phyloP scores from a whole-genome alignment of 2,113 vertebrate species.

The Carassius carassius region DNA sequence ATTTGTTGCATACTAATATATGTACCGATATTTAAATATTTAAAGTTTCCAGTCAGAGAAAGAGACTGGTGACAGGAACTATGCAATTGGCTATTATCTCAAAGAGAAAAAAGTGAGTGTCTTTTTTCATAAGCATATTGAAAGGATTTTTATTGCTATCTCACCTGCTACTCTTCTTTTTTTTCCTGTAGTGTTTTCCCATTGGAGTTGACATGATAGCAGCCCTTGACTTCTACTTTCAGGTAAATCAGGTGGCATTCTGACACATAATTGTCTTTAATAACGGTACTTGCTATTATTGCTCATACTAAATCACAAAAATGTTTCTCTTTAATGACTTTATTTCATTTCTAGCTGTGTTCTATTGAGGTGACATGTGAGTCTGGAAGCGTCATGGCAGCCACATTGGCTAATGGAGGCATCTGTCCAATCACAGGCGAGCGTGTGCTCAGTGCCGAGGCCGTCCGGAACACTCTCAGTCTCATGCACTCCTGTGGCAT shows the following conservation, averaged over 20 bases:
- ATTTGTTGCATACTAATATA: not conserved
- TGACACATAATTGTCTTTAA: not conserved
- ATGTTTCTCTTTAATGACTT: not conserved
- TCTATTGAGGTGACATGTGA: slow-evolving; percentile 88
- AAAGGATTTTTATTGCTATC: not conserved
- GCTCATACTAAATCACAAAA: not conserved
- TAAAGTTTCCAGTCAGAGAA: slow-evolving; percentile 81
- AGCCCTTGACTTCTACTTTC: slow-evolving; percentile 89
- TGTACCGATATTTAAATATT: not conserved
- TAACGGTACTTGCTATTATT: not conserved
- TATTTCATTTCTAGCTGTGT: slow-evolving; percentile 75
- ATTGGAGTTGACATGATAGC: slow-evolving; percentile 82
- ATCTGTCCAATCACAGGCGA: slow-evolving; percentile 90
- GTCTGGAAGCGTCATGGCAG: slow-evolving; percentile 87
- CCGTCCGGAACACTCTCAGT: slow-evolving; percentile 88
- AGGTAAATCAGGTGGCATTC: slow-evolving; percentile 70
- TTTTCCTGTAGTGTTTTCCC: slow-evolving; percentile 81
- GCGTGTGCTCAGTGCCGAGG: slow-evolving; percentile 82
- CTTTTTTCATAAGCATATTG: not conserved
- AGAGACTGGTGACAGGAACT: slow-evolving; percentile 80
- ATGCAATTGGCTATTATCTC: slow-evolving; percentile 87
- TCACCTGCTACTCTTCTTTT: not conserved
- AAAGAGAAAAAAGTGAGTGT: slow-evolving; percentile 85
- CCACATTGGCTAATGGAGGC: slow-evolving; percentile 88
- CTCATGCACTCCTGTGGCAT: slow-evolving; percentile 93